Conservation (phyloP, 2,797 vertebrate species). For the Basileuterus tristriatus region DNA sequence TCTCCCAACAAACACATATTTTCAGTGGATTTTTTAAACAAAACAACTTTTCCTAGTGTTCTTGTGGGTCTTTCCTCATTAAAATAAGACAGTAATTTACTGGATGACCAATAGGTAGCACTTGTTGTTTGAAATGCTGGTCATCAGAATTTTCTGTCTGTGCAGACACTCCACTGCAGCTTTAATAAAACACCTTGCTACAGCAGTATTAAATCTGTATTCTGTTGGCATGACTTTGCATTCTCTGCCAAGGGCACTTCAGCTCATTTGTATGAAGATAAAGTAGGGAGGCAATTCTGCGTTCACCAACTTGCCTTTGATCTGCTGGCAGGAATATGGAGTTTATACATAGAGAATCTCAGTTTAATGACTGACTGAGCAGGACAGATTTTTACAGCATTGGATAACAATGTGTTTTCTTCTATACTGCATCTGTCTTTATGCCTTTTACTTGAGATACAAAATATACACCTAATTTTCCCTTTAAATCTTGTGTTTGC, state of each 20-base stretch:
- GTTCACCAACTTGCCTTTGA: constrained; percentile 51
- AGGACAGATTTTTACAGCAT: constrained; percentile 31
- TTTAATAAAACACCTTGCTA: constrained; percentile 26
- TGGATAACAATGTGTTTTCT: constrained; percentile 34
- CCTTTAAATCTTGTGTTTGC: not conserved
- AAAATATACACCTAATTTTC: constrained; percentile 16
- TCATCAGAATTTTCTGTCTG: not conserved
- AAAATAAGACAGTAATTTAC: not conserved
- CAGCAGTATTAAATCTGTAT: constrained; percentile 31
- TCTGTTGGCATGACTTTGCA: constrained; percentile 28
- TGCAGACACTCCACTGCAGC: not conserved
- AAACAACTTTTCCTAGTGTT: not conserved
- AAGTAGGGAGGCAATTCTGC: constrained; percentile 45
- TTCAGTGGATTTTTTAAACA: not conserved
- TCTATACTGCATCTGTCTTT: not conserved
- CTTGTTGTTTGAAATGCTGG: not conserved
- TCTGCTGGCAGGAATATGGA: constrained; percentile 19
- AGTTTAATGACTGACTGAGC: constrained; percentile 37
- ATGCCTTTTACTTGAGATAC: not conserved
- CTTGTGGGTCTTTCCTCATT: not conserved
- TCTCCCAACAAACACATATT: not conserved
- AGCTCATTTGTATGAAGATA: constrained; percentile 61
- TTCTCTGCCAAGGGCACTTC: constrained; percentile 57
- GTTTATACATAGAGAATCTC: not conserved
- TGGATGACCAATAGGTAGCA: not conserved